Evolutionary conservation across 2,888 invertebrate genomes (phyloP), one percentile per base, ranked within the genome.

Genomic region (Stenodera caucasica): DNA sequence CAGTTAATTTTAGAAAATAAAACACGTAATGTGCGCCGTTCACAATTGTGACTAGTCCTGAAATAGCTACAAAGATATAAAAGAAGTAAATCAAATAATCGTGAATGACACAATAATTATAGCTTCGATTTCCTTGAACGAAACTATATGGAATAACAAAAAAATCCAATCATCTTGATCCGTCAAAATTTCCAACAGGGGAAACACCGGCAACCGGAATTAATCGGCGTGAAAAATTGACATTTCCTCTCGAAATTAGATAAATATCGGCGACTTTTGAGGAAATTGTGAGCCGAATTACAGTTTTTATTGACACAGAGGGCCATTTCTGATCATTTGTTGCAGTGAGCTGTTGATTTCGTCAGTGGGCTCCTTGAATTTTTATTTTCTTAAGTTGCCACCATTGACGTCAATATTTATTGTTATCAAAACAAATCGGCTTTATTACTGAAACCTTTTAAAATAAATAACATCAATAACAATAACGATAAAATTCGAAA

Each of bases 1-100:
- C 32, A 49, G 56, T 60, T 63, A 59, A 63, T 56, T 63, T 63
- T 63, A 63, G 63, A 53, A 45, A 45, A 52, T 55, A 54, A 57
- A 63, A 45, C 45, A 45, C 63, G 63, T 63, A 63, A 63, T 60
- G 45, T 45, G 56, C 60, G 57, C 49, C 33, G 49, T 49, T 58
- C 57, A 53, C 60, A 60, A 45, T 53, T 60, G 60, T 60, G 57
- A 45, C 45, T 12, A 23, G 21, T 45, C 21, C 23, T 12, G 21
- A 45, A 45, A 45, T 45, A 45, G 33, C 11, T 53, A 33, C 4
- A 51, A 21, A 32, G 29, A 23, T 26, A 45, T 23, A 45, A 11
- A 45, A 45, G 21, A 23, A 23, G 21, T 45, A 45, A 45, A 45
- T 45, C 18, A 45, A 23, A 45, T 21, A 9, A 23, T 45, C 3